Conservation (phyloP, 2,113 vertebrate species). For the Rana temporaria region DNA sequence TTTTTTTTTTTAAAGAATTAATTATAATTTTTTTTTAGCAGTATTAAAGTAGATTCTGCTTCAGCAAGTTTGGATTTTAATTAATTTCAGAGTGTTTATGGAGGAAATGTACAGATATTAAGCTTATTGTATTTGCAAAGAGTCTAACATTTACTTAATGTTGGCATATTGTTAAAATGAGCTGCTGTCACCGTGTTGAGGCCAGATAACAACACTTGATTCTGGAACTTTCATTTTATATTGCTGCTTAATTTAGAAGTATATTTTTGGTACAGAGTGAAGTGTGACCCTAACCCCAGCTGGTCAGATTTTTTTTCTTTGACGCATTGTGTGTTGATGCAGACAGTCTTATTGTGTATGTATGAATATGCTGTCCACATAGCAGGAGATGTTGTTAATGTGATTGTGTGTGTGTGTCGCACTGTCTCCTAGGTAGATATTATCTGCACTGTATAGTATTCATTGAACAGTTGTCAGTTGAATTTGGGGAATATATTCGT, state of each 20-base stretch:
- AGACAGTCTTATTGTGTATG: too few relatives aligned
- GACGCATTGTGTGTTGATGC: too few relatives aligned
- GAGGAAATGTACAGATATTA: not conserved
- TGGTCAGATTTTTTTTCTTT: too few relatives aligned
- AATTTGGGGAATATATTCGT: constrained; percentile 58
- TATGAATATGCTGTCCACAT: not conserved
- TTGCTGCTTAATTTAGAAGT: too few relatives aligned
- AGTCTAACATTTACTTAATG: too few relatives aligned
- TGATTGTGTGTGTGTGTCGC: not conserved
- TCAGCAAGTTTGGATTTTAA: not conserved
- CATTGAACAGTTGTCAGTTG: constrained; percentile 14
- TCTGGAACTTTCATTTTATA: too few relatives aligned
- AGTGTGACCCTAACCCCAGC: too few relatives aligned
- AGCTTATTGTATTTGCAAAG: too few relatives aligned
- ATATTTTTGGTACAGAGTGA: too few relatives aligned
- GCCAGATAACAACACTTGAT: not conserved
- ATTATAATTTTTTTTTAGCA: not conserved
- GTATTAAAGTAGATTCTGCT: constrained; percentile 25
- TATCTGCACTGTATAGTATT: not conserved
- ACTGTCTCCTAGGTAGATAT: not conserved
- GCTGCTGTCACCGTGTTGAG: not conserved
- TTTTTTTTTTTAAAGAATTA: not conserved
- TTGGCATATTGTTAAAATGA: not conserved
- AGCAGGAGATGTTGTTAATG: not conserved
- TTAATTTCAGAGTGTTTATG: not conserved